Percentiles rank a stretch among this genome's conserved stretches.
phyloP scores from a whole-genome alignment of 2,888 invertebrate species.

The Drosophila prostipennis region DNA sequence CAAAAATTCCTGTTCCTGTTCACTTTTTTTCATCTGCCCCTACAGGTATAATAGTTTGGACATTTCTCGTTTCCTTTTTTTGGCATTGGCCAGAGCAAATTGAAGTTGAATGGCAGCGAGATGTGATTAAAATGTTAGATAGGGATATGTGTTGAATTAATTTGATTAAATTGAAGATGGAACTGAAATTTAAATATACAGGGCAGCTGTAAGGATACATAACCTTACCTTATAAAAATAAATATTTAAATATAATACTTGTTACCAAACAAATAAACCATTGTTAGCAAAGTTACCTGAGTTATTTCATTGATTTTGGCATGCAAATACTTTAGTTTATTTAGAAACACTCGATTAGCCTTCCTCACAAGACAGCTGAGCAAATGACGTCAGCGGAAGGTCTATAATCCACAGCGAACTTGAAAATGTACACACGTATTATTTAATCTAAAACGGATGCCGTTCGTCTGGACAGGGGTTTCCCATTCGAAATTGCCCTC shows the following conservation, averaged over 20 bases:
- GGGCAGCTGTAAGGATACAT: not conserved
- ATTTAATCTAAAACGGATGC: constrained; percentile 40
- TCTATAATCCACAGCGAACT: constrained; percentile 16
- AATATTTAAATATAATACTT: too few relatives aligned
- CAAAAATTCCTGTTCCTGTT: constrained; percentile 26
- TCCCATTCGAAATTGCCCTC: constrained; percentile 58
- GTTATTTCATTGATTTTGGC: not conserved
- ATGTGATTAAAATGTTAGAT: constrained; percentile 41
- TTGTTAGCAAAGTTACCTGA: not conserved
- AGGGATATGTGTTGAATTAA: constrained; percentile 38
- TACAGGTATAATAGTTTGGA: constrained; percentile 25
- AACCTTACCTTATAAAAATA: too few relatives aligned
- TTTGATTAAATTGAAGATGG: constrained; percentile 31
- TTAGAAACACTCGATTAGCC: not conserved
- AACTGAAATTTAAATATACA: not conserved
- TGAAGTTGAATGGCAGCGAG: constrained; percentile 40
- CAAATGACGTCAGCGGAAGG: constrained; percentile 20
- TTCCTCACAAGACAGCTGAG: constrained; percentile 5
- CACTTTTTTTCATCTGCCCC: constrained; percentile 32
- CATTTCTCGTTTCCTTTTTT: constrained; percentile 19
- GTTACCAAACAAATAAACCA: not conserved
- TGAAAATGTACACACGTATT: constrained; percentile 21
- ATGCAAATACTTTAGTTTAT: not conserved
- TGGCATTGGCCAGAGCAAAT: constrained; percentile 24
- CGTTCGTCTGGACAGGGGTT: constrained; percentile 24